Evolutionary conservation across 2,113 vertebrate genomes (phyloP), one percentile per base, ranked within the genome.

Genomic region (Sula dactylatra): DNA sequence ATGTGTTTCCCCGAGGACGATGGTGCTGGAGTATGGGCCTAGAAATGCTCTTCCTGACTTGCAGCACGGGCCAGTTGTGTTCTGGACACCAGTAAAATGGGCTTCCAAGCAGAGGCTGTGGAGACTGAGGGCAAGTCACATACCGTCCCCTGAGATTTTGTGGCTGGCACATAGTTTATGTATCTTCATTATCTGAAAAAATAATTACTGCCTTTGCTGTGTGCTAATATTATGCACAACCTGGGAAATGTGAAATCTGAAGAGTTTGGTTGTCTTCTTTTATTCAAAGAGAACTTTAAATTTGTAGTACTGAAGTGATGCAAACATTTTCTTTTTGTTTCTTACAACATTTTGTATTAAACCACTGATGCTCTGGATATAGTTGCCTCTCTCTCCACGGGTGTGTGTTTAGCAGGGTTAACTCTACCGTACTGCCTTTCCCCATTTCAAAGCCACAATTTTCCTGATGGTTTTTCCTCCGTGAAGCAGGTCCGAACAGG

Each of bases 401-500:
- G 10, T 3, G 2, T 11, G 7, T 55, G 5, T 87, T 89, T 91
- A 42, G 38, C 27, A 50, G 29, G 10, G 50, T 15, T 91, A 76
- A 64, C 25, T 49, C 38, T 59, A 66, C 40, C 29, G 7, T n/a
- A 34, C 20, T 13, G 9, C 38, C 13, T 87, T 62, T 85, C 21
- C 50, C 66, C 7, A 6, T 86, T 77, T 80, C 29, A 69, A 69
- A 49, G 26, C 32, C 67, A 59, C n/a, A 6, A 5, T 61, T 93
- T 83, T 80, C 49, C 66, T n/a, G 13, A 13, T 38, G 31, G 5
- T 40, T 90, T 82, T 80, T 18, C 44, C 58, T 77, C 26, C 11
- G 16, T 4, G 10, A 4, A 0, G 1, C 2, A 5, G 45, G 42
- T 40, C 4, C 4, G 7, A 90, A 34, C 21, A 73, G 76, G 58